phyloP scores from a whole-genome alignment of 2,113 vertebrate species.

The Microtus ochrogaster region DNA sequence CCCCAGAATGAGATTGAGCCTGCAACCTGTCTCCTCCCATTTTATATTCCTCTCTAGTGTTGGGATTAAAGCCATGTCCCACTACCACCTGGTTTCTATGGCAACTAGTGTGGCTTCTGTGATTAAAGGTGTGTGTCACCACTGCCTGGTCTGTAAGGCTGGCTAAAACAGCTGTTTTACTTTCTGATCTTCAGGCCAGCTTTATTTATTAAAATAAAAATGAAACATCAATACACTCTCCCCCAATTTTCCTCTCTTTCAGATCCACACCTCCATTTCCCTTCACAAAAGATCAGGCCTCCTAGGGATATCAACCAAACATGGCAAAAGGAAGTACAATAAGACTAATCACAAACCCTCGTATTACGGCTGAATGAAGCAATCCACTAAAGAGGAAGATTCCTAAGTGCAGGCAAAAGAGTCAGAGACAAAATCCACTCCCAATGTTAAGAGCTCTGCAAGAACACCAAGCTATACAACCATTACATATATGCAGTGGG shows the following conservation, averaged over 20 bases:
- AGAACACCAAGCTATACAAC: background rate
- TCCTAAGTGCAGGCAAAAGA: background rate
- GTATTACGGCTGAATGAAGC: background rate
- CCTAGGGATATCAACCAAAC: background rate
- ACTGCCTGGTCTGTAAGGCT: too few species aligned
- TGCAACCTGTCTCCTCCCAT: too few species aligned
- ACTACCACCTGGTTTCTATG: too few species aligned
- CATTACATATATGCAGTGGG: background rate
- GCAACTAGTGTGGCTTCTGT: too few species aligned
- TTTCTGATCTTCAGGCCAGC: too few species aligned
- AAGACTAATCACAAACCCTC: background rate
- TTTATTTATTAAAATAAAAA: too few species aligned
- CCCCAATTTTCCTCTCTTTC: background rate
- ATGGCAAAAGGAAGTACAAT: background rate
- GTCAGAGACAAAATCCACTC: background rate
- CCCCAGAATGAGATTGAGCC: too few species aligned
- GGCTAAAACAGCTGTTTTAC: too few species aligned
- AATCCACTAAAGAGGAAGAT: background rate
- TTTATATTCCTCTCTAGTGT: too few species aligned
- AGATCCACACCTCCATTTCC: background rate
- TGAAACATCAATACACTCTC: too few species aligned
- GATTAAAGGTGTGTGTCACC: too few species aligned
- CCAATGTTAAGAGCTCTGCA: background rate
- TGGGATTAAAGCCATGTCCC: too few species aligned
- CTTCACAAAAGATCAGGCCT: background rate